Evolutionary conservation across 2,113 vertebrate species (phyloP), one percentile per base, ranked within the genome.

Genomic region (Elanus axillaris): DNA sequence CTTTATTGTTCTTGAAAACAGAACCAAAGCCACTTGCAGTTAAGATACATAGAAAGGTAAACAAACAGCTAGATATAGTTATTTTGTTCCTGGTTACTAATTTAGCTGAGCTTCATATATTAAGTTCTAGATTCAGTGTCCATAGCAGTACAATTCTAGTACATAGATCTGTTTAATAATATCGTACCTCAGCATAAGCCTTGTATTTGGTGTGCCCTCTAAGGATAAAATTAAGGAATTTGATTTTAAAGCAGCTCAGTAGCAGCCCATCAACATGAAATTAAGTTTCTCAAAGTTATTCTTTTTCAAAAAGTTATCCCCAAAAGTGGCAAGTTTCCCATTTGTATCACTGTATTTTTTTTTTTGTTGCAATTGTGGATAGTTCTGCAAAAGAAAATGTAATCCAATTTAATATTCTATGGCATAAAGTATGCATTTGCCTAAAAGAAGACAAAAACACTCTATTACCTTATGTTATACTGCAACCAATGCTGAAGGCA

Each of bases 341-440:
- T 85, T 79, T 75, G 18, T 77, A 8, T 71, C 43, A 60, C 2
- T 85, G 10, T 32, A 79, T 95, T 95, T 85, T 47, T 47, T 47
- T 47, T 53, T 66, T 72, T 68, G 7, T 50, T 62, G 31, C 3
- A 10, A n/a, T 53, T 76, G 25, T 60, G 81, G 15, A 43, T 26
- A 64, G 16, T 47, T 96, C 64, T 88, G 81, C 36, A 97, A 90
- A 71, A 85, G 50, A 96, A 95, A 97, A 68, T 55, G 34, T 38
- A 95, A 95, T 88, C 77, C 66, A 77, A 40, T 96, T 93, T 75
- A 94, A 86, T 40, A 58, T 86, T 82, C 5, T 45, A 4, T 83
- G 36, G 66, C 11, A 68, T 50, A 93, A 97, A 91, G 43, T 64
- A 29, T 81, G 12, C 7, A 58, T 60, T 88, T 20, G 62, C 73